phyloP scores from a whole-genome alignment of 2,888 invertebrate species.

The Monopis laevigella region DNA sequence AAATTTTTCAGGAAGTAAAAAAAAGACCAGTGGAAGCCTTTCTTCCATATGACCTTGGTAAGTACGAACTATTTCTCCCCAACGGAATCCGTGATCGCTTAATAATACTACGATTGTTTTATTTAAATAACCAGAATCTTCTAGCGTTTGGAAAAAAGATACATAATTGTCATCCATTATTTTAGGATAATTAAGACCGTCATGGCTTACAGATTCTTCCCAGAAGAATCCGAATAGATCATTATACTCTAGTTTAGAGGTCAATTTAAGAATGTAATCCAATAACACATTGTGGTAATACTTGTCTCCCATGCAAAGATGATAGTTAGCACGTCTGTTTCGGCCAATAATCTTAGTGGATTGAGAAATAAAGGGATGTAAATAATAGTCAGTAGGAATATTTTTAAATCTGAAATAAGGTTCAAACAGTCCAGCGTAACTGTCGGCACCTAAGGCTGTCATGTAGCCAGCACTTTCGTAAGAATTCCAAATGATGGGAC shows the following conservation, averaged over 20 bases:
- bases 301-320: conserved; percentile 75
- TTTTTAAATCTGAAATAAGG: conserved; percentile 79
- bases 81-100: conserved; percentile 92
- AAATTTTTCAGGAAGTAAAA: conserved; percentile 80
- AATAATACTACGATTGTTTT: conserved; percentile 76
- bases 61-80: conserved; percentile 84
- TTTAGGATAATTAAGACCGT: conserved; percentile 81
- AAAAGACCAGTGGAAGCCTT: conserved; percentile 81
- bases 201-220: conserved; percentile 85
- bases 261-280: conserved; percentile 74
- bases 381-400: conserved; percentile 87
- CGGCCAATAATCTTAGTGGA: conserved; percentile 75
- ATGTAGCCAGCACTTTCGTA: conserved; percentile 76
- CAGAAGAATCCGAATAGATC: conserved; percentile 86
- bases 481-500: conserved; percentile 86
- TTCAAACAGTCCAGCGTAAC: conserved; percentile 80
- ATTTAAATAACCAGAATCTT: conserved; percentile 64
- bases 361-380: conserved; percentile 76
- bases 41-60: conserved; percentile 90
- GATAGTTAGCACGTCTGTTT: conserved; percentile 69
- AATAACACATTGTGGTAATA: conserved; percentile 77
- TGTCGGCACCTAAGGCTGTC: conserved; percentile 87
- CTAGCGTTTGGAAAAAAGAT: conserved; percentile 64
- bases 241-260: conserved; percentile 62
- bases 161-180: conserved; percentile 75